Evolutionary conservation across 2,888 invertebrate species (phyloP), one percentile per base, ranked within the genome.

Genomic region (Drosophila helvetica): DNA sequence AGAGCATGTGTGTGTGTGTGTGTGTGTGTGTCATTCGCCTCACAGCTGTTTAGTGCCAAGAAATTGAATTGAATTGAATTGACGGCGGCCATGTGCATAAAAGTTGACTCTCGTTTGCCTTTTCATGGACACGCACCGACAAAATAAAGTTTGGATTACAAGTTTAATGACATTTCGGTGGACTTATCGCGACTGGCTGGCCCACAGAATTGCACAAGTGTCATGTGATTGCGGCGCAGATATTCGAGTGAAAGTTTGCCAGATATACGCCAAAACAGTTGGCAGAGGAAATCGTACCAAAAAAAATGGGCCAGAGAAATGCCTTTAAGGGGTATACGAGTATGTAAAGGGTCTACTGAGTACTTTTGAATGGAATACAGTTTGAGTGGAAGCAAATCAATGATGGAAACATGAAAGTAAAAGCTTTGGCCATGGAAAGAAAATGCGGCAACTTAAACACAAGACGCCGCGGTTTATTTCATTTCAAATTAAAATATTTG

Each of bases 31-130:
- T 12, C n/a, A n/a, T n/a, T n/a, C 33, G 38, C 38, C 55, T 56
- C n/a, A 33, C 77, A 75, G 65, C 61, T 66, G 75, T 61, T 77
- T 68, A 55, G 50, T 73, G 78, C 61, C 70, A 79, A 74, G 81
- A 69, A 77, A 71, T 71, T 74, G 66, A 83, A 82, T 80, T 74
- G 64, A 83, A 82, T 80, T 72, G 69, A 79, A 83, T 64, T 77
- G 66, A 74, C 51, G 54, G 46, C 64, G 64, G 64, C 18, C 63
- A 58, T 66, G 60, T 67, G 74, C 53, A 82, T 81, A 74, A 76
- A 76, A 72, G 69, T 66, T 84, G 62, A 61, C 52, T 47, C 59
- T 64, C 45, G 55, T 45, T 59, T 47, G 59, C 56, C 51, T 50
- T 67, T 55, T 69, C 69, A 67, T 33, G 67, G 25, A 42, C 58